Base-by-base conservation (phyloP, 2,888 invertebrate species). In the Tiliacea citrago region DNA sequence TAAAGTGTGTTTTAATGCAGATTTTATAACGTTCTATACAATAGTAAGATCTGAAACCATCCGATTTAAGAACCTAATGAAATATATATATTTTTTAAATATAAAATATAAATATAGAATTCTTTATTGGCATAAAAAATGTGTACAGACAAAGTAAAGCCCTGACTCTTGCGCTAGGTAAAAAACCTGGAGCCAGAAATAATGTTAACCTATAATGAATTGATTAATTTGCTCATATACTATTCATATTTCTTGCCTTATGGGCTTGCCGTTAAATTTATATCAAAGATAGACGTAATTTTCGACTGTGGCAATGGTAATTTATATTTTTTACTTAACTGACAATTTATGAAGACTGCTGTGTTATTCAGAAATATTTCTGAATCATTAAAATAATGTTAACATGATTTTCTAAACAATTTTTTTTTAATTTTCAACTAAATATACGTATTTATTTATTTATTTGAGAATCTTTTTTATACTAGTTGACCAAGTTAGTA, bases 211-310 rank as follows among this genome's bases (percentile, higher is more conserved):
- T 65, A 67, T 66, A 51, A 53, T 65, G 55, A 71, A 76, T 70
- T 67, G 47, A 75, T 77, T 65, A 73, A 68, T 70, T 89, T 91
- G 90, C 89, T 90, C 90, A 91, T 84, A 65, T 75, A 81, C 76
- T 82, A 86, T 86, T 81, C 24, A 77, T 68, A 68, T 80, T 80
- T 90, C 91, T 91, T 91, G 92, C 92, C 92, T 81, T 75, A 73
- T 73, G 61, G 90, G 90, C 90, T 91, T 91, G 91, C 91, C 91
- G 85, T 87, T 84, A 81, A 75, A 70, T 74, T 81, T 79, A 80
- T 85, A 72, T 84, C 81, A 83, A 84, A 82, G 81, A 83, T 89
- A 85, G 77, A 73, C 60, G 55, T 84, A 82, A 71, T 69, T 74
- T 70, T 63, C 24, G 29, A 3, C 0, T 63, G 16, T 70, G 77